Evolutionary conservation across 2,797 vertebrate species (phyloP), one percentile per base, ranked within the genome.

Genomic region (Eulemur mongoz): DNA sequence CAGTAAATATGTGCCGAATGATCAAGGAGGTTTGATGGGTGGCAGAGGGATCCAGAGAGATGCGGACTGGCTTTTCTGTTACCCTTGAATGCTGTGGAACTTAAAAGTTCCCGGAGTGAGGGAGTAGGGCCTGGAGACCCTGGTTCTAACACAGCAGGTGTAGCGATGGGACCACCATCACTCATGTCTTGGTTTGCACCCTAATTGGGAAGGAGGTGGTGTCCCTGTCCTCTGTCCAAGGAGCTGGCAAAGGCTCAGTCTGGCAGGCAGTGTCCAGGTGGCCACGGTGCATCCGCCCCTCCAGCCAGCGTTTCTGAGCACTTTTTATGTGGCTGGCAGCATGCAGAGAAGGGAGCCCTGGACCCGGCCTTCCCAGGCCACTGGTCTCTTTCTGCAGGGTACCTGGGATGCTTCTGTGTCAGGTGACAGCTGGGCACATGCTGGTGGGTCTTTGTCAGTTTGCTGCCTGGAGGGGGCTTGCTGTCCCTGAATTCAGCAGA

Each of bases 91-190:
- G 15, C 59, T 23, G 0, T 57, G 14, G 57, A 84, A 72, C 32
- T 78, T 20, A 1, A 35, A 32, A 17, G 65, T n/a, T 22, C 45
- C 50, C 7, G 23, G 91, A 70, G 40, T 10, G 52, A 54, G 48
- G 72, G 25, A 13, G 7, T 0, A 6, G 80, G 30, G 17, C 54
- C 48, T 5, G 4, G 75, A 63, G 40, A 20, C 2, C 69, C 45
- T 0, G 0, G 12, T n/a, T 54, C 59, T 70, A 7, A 50, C 22
- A 0, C 3, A 30, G 54, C 10, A 4, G 0, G 0, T 3, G 18
- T 25, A 18, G 70, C 4, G 30, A 40, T 23, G 69, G 35, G 48
- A 54, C 27, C 22, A 7, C 84, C 2, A 0, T 40, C 23, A 0
- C 40, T 79, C 11, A 0, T 59, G 45, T 69, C 45, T 25, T 25